These are phyloP conservation scores for Tachysurus vachellii DNA, from an alignment of 2,113 vertebrate genomes.

Conservation along the genomic window DNA sequence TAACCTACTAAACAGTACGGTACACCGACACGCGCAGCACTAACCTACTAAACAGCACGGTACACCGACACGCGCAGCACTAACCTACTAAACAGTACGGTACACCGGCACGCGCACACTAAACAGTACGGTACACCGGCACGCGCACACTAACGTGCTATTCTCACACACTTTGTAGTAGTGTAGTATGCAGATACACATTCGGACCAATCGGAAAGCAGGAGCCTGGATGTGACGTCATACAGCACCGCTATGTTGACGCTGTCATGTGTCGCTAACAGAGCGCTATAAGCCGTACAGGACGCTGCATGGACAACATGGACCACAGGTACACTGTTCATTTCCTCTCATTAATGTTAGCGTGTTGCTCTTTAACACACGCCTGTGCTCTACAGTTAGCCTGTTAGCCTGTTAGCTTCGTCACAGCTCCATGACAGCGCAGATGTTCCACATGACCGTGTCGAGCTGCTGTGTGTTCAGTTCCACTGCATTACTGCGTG, in stretches of 20 bases:
- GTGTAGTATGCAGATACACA: neutral
- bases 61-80: no score
- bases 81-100: no score
- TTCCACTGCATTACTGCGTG: neutral
- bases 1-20: no score
- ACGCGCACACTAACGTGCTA: no score
- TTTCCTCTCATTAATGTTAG: neutral
- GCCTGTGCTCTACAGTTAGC: neutral
- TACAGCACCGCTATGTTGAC: conserved; percentile 30
- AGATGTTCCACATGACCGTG: neutral
- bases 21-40: no score
- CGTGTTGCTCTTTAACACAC: neutral
- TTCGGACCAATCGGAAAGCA: conserved; percentile 18
- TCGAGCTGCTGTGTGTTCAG: neutral
- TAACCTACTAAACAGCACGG: no score
- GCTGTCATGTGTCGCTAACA: neutral
- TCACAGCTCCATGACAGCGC: neutral
- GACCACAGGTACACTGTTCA: conserved; percentile 33
- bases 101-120: no score
- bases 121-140: no score
- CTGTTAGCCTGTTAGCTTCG: conserved; percentile 19
- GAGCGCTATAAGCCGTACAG: neutral
- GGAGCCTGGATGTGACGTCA: conserved; percentile 16
- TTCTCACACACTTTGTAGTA: no score
- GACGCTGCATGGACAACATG: conserved; percentile 7